Evolutionary conservation across 2,113 vertebrate genomes (phyloP).

Genomic region (Xiphophorus hellerii): DNA sequence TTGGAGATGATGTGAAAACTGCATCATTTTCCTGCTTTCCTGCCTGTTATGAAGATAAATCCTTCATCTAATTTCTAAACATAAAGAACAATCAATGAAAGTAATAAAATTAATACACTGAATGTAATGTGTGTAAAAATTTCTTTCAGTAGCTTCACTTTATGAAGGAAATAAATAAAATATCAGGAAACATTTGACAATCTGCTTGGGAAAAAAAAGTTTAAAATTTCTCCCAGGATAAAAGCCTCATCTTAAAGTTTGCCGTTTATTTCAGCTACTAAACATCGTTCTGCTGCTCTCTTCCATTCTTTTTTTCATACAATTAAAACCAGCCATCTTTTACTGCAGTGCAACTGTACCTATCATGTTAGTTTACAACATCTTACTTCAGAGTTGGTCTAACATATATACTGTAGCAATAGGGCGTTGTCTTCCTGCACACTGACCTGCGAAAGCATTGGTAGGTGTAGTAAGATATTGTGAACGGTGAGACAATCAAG

Average conservation of each 20-base stretch:
- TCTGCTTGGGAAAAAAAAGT: background rate
- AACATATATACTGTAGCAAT: background rate
- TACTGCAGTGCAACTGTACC: background rate
- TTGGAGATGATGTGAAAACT: background rate
- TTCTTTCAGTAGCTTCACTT: background rate
- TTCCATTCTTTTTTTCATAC: background rate
- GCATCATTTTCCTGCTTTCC: background rate
- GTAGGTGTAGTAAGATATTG: constrained; percentile 91
- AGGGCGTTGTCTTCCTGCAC: background rate
- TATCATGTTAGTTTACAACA: background rate
- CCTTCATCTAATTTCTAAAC: background rate
- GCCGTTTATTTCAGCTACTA: background rate
- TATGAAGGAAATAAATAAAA: background rate
- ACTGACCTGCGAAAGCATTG: constrained; percentile 91
- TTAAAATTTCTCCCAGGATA: too few species aligned
- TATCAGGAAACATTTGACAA: background rate
- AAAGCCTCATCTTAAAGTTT: too few species aligned
- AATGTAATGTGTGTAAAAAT: background rate
- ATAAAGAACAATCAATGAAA: background rate
- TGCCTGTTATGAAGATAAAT: background rate
- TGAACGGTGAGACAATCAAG: constrained; percentile 91
- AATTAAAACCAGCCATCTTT: background rate
- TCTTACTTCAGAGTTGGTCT: background rate
- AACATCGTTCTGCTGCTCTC: background rate
- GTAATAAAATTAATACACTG: background rate